Conservation (phyloP, 2,113 vertebrate genomes). For the Rynchops niger region DNA sequence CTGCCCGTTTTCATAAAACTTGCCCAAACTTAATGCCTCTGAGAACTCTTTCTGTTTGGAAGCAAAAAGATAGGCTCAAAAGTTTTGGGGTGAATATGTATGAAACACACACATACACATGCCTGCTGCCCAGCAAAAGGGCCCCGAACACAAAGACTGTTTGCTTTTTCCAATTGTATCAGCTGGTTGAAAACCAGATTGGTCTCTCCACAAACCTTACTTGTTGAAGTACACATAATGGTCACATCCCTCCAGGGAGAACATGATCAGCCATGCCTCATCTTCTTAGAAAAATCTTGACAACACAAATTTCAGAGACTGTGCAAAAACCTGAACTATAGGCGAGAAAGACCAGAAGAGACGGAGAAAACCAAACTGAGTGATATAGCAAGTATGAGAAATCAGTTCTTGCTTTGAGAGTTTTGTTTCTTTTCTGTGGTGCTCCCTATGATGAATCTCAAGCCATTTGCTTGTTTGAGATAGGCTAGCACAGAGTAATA, state of each 20-base stretch:
- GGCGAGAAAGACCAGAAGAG: not conserved
- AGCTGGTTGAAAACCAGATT: not conserved
- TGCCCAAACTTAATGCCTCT: not conserved
- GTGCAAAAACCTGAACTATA: not conserved
- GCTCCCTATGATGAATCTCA: not conserved
- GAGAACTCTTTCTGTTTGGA: not conserved
- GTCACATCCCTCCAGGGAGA: not conserved
- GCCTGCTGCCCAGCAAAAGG: not conserved
- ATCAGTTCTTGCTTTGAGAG: not conserved
- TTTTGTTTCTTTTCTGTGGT: not conserved
- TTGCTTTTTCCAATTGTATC: not conserved
- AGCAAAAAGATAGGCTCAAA: not conserved
- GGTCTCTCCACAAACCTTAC: not conserved
- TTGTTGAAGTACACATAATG: not conserved
- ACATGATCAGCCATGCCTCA: not conserved
- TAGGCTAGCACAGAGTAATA: not conserved
- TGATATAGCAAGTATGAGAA: not conserved
- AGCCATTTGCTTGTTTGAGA: not conserved
- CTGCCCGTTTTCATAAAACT: not conserved
- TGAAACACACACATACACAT: fast-evolving
- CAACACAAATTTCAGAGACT: not conserved
- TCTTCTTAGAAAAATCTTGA: not conserved
- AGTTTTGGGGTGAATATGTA: not conserved
- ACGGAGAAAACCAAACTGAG: not conserved
- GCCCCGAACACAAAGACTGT: not conserved